phyloP scores from a whole-genome alignment of 2,888 invertebrate species.

The Eustalomyia histrio region DNA sequence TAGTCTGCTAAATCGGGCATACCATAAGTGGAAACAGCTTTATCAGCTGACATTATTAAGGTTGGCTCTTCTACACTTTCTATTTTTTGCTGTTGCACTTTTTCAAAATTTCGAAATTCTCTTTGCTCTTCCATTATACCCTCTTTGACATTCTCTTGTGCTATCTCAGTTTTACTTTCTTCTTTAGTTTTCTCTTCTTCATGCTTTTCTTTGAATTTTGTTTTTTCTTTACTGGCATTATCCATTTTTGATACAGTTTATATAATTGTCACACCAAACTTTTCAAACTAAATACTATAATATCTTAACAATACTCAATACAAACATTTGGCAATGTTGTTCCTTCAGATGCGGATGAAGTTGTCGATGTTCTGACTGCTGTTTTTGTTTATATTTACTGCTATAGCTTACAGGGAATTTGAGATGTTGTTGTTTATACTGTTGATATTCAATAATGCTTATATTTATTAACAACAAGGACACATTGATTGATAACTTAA shows the following conservation, averaged over 20 bases:
- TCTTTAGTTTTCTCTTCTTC: background rate
- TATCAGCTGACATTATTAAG: slow-evolving; percentile 70
- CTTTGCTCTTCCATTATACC: background rate
- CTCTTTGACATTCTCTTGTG: background rate
- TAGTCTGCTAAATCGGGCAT: slow-evolving; percentile 74
- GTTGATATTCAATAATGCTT: background rate
- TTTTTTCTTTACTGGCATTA: slow-evolving; percentile 37
- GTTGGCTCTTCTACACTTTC: background rate
- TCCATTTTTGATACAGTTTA: slow-evolving; percentile 34
- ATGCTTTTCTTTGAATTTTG: slow-evolving; percentile 10
- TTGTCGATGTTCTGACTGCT: background rate
- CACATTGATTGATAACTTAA: slow-evolving; percentile 32
- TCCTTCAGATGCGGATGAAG: background rate
- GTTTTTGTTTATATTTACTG: slow-evolving; percentile 18
- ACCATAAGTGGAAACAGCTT: slow-evolving; percentile 79
- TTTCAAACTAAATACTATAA: slow-evolving; percentile 58
- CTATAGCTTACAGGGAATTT: slow-evolving; percentile 14
- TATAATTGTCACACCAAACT: slow-evolving; percentile 6
- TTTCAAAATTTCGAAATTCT: background rate
- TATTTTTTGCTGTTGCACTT: no score
- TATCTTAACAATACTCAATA: background rate
- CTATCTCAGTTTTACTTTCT: background rate
- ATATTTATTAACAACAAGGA: slow-evolving; percentile 10
- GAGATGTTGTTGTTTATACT: background rate
- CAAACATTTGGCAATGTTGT: slow-evolving; percentile 49